These are phyloP conservation scores for Heptranchias perlo DNA, from an alignment of 2,113 vertebrate genomes.

Conservation along the genomic window DNA sequence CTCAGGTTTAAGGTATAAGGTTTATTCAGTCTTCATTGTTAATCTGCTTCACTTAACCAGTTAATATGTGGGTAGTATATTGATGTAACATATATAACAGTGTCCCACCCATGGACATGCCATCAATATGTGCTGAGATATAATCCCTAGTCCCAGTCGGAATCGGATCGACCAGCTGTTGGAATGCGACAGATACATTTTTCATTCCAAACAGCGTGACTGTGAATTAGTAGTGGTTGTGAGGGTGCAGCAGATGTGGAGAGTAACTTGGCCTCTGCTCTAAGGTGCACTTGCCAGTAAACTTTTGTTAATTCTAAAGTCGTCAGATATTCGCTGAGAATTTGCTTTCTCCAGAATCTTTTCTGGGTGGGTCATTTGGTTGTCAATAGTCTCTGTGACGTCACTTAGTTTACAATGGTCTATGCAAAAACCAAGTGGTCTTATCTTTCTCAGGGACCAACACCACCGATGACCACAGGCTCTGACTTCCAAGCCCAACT, in stretches of 20 bases:
- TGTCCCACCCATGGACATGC: not conserved
- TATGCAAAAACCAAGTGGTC: not conserved
- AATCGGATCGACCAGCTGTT: not conserved
- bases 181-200: not conserved
- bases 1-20: too few relatives aligned
- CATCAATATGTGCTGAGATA: not conserved
- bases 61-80: not conserved
- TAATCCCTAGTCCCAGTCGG: not conserved
- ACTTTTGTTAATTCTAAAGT: not conserved
- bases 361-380: not conserved
- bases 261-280: not conserved
- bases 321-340: not conserved
- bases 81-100: not conserved
- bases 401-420: not conserved
- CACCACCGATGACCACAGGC: too few relatives aligned
- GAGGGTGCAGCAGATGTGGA: not conserved
- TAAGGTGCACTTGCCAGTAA: not conserved
- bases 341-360: not conserved
- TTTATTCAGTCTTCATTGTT: not conserved
- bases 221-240: not conserved
- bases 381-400: not conserved
- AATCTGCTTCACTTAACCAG: not conserved
- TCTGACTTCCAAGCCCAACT: too few relatives aligned
- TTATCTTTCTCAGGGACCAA: not conserved
- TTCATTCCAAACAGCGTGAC: not conserved